Percentiles rank a stretch among this genome's conserved stretches.
Evolutionary conservation across 1,140 invertebrate genomes (phyloP).

Genomic region (Ylistrum balloti): DNA sequence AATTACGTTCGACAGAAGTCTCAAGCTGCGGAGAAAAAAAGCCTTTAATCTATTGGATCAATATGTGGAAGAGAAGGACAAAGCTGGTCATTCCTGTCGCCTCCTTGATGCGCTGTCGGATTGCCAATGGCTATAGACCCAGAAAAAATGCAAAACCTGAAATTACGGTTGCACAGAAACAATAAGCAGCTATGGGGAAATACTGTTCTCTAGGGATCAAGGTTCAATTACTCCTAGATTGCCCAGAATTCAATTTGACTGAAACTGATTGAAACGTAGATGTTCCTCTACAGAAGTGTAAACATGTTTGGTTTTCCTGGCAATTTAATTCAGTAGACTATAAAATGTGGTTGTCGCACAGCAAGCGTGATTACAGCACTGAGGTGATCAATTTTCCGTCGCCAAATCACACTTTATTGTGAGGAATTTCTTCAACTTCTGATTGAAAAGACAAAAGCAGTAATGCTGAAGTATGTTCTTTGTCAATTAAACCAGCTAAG

Average conservation of each 20-base stretch:
- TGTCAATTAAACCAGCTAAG: not conserved
- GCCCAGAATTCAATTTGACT: slow-evolving; percentile 10
- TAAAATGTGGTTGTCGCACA: not conserved
- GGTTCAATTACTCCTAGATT: slow-evolving; percentile 16
- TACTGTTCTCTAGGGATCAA: not conserved
- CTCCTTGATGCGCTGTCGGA: not conserved
- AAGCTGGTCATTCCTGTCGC: not conserved
- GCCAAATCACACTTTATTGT: not conserved
- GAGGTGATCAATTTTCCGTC: not conserved
- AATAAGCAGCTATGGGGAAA: not conserved
- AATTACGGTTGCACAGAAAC: not conserved
- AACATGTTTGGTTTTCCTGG: not conserved
- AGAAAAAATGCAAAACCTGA: not conserved
- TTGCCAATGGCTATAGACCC: not conserved
- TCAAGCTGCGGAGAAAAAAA: not conserved
- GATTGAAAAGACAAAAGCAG: slow-evolving; percentile 15
- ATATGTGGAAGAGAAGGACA: not conserved
- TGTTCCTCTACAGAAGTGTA: not conserved
- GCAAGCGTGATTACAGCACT: not conserved
- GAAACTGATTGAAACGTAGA: slow-evolving; percentile 34
- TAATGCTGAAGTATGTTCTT: not conserved
- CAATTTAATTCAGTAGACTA: slow-evolving; percentile 24
- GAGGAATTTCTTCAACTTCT: not conserved
- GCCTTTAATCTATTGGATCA: slow-evolving; percentile 3
- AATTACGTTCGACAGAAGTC: not conserved